Conservation (phyloP, 2,113 vertebrate genomes). For the human region GRCh38 chr14:70452501-70453000, state of each 20-base stretch:
- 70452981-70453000: not conserved
- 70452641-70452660: too few relatives aligned
- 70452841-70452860: not conserved
- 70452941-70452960: not conserved
- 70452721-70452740: not conserved
- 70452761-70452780: not conserved
- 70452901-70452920: not conserved
- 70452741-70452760: not conserved
- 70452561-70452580: too few relatives aligned
- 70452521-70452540: too few relatives aligned
- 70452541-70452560: too few relatives aligned
- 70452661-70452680: constrained; percentile 4
- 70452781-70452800: not conserved
- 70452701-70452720: not conserved
- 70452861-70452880: not conserved
- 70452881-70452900: not conserved
- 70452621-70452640: too few relatives aligned
- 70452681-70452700: not conserved
- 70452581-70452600: too few relatives aligned
- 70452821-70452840: not conserved
- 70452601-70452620: too few relatives aligned
- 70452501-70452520: too few relatives aligned
- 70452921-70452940: not conserved
- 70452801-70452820: not conserved
- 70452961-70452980: not conserved